Base-by-base conservation (phyloP, 2,113 vertebrate genomes). In the Campylomormyrus tamandua region DNA sequence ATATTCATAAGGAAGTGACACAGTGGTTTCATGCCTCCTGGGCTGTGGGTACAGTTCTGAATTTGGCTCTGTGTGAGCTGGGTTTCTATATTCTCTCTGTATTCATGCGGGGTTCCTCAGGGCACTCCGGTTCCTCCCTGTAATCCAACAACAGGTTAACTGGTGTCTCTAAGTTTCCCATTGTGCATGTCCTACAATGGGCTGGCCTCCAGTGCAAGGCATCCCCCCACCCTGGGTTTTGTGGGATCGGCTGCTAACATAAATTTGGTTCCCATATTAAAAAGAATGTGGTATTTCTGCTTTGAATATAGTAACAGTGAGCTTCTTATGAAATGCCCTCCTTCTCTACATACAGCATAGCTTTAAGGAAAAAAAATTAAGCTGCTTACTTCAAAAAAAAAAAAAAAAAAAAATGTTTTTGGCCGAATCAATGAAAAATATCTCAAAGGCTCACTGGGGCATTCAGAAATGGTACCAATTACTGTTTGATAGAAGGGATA, bases 331-430 rank as follows among this genome's bases (percentile, higher is more conserved):
- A n/a, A 42, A 48, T 42, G 35, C 70, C 35, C 52, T 90, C 48
- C 70, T 90, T 66, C 85, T 35, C 31, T 52, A 89, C 52, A 88
- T 77, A 49, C 48, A 83, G 45, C 9, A 56, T 42, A 39, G 66
- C 85, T 88, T 52, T 90, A 74, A 90, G 66, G 77, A 39, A 90
- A 88, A 90, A 88, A 49, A 80, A 87, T 88, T 90, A 90, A 90
- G 89, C 89, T 53, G 58, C 89, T 90, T 90, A 87, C 48, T 42
- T 48, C 10, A 21, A 70, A 84, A 56, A 74, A 86, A 62, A 49
- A 88, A 27, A 74, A 86, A 62, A 49, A 88, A 46, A 56, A 53
- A 58, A 6, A 31, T 13, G 19, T 48, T n/a, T 66, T n/a, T 39
- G 19, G n/a, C 88, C 19, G n/a, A 89, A 77, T 88, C 52, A 62